Conservation (phyloP, 2,113 vertebrate genomes). For the Nesoenas mayeri region DNA sequence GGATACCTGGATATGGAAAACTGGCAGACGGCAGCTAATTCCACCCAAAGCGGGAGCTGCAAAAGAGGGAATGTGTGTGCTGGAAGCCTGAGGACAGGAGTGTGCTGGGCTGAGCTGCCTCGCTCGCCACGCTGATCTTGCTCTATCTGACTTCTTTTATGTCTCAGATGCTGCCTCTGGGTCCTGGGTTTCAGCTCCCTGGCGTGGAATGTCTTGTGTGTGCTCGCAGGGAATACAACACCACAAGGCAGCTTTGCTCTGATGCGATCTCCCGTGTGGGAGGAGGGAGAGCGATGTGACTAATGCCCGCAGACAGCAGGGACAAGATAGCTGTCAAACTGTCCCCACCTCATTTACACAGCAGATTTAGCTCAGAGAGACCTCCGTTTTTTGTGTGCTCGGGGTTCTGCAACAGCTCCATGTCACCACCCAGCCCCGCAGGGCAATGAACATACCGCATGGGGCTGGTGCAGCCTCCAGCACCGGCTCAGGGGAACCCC, state of each 20-base stretch:
- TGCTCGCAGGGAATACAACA: background rate
- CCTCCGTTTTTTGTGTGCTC: background rate
- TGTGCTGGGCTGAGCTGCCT: background rate
- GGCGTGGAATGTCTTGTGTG: background rate
- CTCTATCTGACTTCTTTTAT: background rate
- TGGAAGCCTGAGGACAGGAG: background rate
- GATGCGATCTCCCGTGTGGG: background rate
- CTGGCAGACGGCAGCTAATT: background rate
- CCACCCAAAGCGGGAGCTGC: background rate
- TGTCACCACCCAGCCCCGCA: no score
- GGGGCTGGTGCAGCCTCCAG: background rate
- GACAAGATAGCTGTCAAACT: background rate
- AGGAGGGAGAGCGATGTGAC: background rate
- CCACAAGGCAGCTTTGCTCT: background rate
- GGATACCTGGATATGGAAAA: background rate
- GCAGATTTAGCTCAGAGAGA: background rate
- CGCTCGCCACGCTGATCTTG: accelerated
- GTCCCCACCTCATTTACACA: background rate
- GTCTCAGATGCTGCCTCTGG: background rate
- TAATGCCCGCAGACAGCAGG: background rate
- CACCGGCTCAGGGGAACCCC: background rate
- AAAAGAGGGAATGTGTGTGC: background rate
- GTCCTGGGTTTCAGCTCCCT: background rate
- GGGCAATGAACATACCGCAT: no score
- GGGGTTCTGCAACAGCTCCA: no score